Evolutionary conservation across 2,113 vertebrate genomes (phyloP).

Genomic region (Campylorhamphus procurvoides): DNA sequence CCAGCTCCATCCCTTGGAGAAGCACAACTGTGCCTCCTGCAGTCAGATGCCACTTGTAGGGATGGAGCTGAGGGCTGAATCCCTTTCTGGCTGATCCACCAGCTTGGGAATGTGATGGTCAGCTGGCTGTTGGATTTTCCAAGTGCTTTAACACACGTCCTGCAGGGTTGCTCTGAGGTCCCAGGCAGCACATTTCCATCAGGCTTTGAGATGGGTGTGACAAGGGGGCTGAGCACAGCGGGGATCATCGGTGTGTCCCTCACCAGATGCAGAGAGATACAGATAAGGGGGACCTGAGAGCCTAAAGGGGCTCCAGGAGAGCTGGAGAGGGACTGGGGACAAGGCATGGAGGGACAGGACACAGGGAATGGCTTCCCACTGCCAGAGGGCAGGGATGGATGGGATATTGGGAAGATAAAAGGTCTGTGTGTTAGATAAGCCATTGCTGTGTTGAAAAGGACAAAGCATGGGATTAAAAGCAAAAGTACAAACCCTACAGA

Average conservation of each 20-base stretch:
- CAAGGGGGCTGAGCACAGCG: background rate
- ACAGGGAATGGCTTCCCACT: background rate
- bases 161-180: accelerated
- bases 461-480: background rate
- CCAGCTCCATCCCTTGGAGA: constrained; percentile 6
- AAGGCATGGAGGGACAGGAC: background rate
- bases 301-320: background rate
- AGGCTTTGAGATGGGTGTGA: background rate
- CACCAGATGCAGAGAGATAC: background rate
- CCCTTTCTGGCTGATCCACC: background rate
- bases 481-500: accelerated
- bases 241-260: background rate
- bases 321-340: background rate
- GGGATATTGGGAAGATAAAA: background rate
- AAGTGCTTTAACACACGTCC: background rate
- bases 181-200: background rate
- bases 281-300: background rate
- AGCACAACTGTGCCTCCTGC: background rate
- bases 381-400: background rate
- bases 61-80: background rate
- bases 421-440: background rate
- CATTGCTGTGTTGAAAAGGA: background rate
- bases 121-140: background rate
- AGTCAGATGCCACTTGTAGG: background rate
- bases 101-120: accelerated